Percentiles rank a stretch among this genome's conserved stretches.
These are phyloP conservation scores for Candoia aspera DNA, from an alignment of 2,113 vertebrate genomes.

Conservation along the genomic window DNA sequence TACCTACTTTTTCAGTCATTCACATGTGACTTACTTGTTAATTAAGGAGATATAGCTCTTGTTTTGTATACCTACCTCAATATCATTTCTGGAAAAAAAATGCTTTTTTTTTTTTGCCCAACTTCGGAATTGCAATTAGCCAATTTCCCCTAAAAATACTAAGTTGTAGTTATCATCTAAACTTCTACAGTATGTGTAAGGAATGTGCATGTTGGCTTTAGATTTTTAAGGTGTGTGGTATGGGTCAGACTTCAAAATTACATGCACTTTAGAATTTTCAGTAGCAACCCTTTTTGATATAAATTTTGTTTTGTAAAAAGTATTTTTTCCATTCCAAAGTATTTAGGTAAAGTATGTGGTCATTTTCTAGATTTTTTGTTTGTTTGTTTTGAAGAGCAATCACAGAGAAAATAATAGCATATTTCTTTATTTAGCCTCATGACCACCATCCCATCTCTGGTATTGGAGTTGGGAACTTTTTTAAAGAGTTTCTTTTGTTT, in stretches of 20 bases:
- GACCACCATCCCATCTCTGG: background rate
- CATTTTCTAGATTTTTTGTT: background rate
- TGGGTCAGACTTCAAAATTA: background rate
- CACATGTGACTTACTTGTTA: conserved; percentile 26
- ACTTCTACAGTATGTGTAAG: conserved; percentile 10
- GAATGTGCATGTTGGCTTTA: conserved; percentile 9
- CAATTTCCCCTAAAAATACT: background rate
- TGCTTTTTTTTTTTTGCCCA: background rate
- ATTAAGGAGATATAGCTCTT: conserved; percentile 17
- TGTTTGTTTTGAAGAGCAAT: background rate
- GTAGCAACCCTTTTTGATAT: background rate
- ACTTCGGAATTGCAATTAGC: background rate
- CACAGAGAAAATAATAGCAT: background rate
- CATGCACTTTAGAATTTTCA: background rate
- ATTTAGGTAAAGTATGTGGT: background rate
- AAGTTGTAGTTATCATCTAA: background rate
- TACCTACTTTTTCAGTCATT: conserved; percentile 33
- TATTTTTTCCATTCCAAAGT: background rate
- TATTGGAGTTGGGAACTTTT: conserved; percentile 28
- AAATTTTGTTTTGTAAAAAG: background rate
- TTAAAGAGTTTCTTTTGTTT: conserved; percentile 20
- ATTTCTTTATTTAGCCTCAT: background rate
- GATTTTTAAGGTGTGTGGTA: conserved; percentile 17
- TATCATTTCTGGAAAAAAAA: background rate
- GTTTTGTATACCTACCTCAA: background rate